phyloP scores from a whole-genome alignment of 2,797 vertebrate genomes.

The Lophotriccus pileatus region DNA sequence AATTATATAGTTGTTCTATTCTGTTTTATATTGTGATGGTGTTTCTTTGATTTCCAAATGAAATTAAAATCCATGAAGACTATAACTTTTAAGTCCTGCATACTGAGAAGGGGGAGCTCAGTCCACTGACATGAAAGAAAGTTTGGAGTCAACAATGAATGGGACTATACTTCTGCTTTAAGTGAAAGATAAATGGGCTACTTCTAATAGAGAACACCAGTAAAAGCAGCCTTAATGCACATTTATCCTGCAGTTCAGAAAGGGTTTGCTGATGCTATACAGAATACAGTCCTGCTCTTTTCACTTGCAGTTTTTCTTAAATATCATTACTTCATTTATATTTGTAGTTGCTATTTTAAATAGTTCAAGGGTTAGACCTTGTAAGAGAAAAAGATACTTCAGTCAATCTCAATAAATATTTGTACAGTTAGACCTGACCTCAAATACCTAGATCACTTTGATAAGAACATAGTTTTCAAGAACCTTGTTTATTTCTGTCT shows the following conservation, averaged over 20 bases:
- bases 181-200: background rate
- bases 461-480: background rate
- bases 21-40: background rate
- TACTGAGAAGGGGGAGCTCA: background rate
- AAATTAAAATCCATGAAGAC: background rate
- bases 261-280: background rate
- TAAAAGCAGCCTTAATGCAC: background rate
- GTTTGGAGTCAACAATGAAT: background rate
- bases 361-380: background rate
- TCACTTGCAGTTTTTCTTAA: background rate
- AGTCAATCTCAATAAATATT: background rate
- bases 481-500: background rate
- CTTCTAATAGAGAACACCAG: background rate
- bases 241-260: background rate
- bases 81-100: background rate
- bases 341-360: background rate
- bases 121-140: background rate
- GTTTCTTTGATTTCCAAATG: background rate
- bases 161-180: background rate
- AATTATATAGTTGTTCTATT: background rate
- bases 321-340: background rate
- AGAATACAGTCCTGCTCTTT: background rate
- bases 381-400: background rate
- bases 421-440: background rate
- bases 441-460: background rate